A percentile compares a stretch with the other conserved stretches of the same genome.
Evolutionary conservation across 2,113 vertebrate species (phyloP).

Genomic region (Amphiprion percula): DNA sequence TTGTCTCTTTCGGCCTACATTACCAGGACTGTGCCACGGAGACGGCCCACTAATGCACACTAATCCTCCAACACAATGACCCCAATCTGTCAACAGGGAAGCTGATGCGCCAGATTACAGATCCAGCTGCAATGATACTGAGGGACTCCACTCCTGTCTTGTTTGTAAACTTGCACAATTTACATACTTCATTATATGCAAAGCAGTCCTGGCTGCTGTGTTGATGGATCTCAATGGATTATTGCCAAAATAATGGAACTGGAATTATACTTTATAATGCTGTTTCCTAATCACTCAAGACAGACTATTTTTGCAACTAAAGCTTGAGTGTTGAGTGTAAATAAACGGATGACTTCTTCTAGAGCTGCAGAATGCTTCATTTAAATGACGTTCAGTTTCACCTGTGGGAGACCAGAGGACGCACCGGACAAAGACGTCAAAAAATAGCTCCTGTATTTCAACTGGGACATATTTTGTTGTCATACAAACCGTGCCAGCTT

Average conservation of each 20-base stretch:
- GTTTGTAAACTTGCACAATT: constrained; percentile 27
- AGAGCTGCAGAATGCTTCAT: background rate
- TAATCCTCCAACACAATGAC: constrained; percentile 85
- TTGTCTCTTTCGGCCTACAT: constrained; percentile 75
- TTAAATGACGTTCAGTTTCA: constrained; percentile 3
- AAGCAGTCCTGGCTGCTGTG: background rate
- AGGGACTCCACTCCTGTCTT: constrained; percentile 43
- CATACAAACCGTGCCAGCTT: constrained; percentile 27
- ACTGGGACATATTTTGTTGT: constrained; percentile 11
- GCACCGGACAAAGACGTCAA: background rate
- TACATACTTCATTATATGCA: constrained; percentile 27
- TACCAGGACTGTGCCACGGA: constrained; percentile 62
- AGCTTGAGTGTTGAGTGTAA: constrained; percentile 7
- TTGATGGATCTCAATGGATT: background rate
- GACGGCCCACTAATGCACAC: constrained; percentile 78
- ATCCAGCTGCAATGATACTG: constrained; percentile 73
- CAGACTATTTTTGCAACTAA: background rate
- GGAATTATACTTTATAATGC: constrained; percentile 1
- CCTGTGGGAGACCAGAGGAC: background rate
- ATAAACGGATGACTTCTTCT: constrained; percentile 5
- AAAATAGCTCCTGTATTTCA: background rate
- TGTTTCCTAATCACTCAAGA: constrained; percentile 8
- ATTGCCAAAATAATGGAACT: constrained; percentile 11
- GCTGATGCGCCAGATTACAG: constrained; percentile 81
- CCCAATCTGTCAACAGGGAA: constrained; percentile 85